Evolutionary conservation across 2,888 invertebrate species (phyloP), one percentile per base, ranked within the genome.

Genomic region (Lapara coniferarum): DNA sequence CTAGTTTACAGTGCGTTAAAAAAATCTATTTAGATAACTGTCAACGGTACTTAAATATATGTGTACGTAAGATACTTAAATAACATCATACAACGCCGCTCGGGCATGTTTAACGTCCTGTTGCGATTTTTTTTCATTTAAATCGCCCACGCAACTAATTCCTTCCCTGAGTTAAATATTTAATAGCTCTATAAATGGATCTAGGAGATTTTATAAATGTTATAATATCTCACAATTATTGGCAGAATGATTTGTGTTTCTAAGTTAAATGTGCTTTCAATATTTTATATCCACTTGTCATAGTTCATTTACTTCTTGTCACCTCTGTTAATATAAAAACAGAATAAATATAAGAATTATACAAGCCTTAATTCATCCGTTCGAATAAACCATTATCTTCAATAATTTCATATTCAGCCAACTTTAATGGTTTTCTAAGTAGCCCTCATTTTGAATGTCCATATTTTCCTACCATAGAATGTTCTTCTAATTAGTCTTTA

Each of bases 121-220:
- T 53, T 68, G 59, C 52, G 3, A 59, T 59, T 57, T 51, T 66
- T 57, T 57, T 69, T 66, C 19, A 52, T 69, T 68, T 44, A 14
- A 49, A 51, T 69, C 68, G 66, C 66, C 46, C 56, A 70, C 69
- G 56, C 58, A 63, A 16, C 52, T 67, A n/a, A n/a, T 19, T 46
- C 19, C 8, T 51, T 56, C 44, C 46, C 68, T 58, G 37, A 53
- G 25, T 44, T 19, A 37, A 68, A 51, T 53, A 13, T 19, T 59
- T 63, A 52, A 52, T 52, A 53, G 14, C 16, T 53, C 59, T 53
- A 59, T 44, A 58, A 16, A 19, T 63, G 19, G n/a, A 58, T 19
- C 19, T 55, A 19, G 16, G 7, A 49, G 59, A n/a, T 30, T 66
- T 52, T 66, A 3, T 52, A 52, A 51, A 52, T 58, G 3, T 12